phyloP scores from a whole-genome alignment of 2,888 invertebrate species.

The Crematogaster levior region DNA sequence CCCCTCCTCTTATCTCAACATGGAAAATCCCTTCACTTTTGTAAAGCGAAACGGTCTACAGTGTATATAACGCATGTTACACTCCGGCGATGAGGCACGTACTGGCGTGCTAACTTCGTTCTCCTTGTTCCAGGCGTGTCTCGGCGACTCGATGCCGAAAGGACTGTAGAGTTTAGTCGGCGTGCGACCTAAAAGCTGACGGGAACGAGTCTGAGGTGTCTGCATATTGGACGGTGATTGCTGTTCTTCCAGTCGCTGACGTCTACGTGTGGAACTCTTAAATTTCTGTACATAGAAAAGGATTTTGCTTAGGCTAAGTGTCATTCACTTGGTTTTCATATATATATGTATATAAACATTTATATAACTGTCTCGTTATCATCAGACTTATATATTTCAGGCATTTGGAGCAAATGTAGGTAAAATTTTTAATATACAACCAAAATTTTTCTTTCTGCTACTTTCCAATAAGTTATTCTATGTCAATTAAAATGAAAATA shows the following conservation, averaged over 20 bases:
- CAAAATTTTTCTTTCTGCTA: not conserved
- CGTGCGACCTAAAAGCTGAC: constrained; percentile 88
- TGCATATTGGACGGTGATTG: constrained; percentile 85
- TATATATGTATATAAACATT: too few species aligned
- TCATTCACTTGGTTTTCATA: not conserved
- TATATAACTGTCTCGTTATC: not conserved
- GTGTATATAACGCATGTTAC: constrained; percentile 72
- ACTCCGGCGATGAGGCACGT: constrained; percentile 61
- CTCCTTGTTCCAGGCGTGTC: constrained; percentile 86
- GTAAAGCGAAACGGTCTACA: constrained; percentile 80
- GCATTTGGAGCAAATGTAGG: not conserved
- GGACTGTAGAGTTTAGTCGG: constrained; percentile 92
- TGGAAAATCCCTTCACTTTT: constrained; percentile 79
- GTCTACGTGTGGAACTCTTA: constrained; percentile 87
- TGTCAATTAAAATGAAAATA: not conserved
- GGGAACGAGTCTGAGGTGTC: constrained; percentile 86
- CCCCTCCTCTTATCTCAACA: constrained; percentile 76
- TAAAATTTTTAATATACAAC: not conserved
- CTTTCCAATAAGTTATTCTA: not conserved
- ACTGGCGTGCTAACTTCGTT: constrained; percentile 86
- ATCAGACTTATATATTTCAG: not conserved
- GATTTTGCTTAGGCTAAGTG: not conserved
- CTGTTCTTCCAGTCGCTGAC: constrained; percentile 87
- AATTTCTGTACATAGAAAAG: constrained; percentile 85
- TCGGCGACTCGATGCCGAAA: constrained; percentile 91